Base-by-base conservation (phyloP, 2,113 vertebrate species). In the Cryptotis parvus region DNA sequence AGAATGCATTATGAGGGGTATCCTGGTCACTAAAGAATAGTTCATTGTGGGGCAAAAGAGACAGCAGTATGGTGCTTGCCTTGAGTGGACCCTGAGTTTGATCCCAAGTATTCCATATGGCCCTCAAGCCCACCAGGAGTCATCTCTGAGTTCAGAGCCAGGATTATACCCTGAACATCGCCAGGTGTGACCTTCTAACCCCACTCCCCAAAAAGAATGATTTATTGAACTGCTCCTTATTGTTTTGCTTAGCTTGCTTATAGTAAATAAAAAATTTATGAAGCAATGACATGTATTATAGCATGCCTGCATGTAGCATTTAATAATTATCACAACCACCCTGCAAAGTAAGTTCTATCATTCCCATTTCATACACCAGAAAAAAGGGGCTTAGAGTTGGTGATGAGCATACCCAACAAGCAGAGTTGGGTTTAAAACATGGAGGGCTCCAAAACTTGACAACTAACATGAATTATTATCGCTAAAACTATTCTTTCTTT, bases 211-310 rank as follows among this genome's bases (percentile, higher is more conserved):
- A 49, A 49, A 49, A 49, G 9, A 49, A 10, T 49, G 45, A 49
- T 16, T 82, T 52, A 68, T 45, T 39, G 63, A 91, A 63, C 74
- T 29, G 4, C 37, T 35, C 41, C 24, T 37, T 90, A 29, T 69
- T 94, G 6, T 90, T 45, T 39, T 26, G 12, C 35, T 89, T 69
- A 66, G 6, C 65, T 89, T 76, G 43, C 24, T 89, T 70, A 72
- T 3, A 80, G 27, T 73, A 91, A 81, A n/a, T n/a, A n/a, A n/a
- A 76, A 35, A 77, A 35, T 72, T 37, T 80, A 84, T 52, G 49
- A 55, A 81, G 52, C 33, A 76, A 27, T 58, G 15, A 10, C 45
- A 94, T 26, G 18, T 29, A 4, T 27, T 73, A 83, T 84, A 43
- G 68, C n/a, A 69, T 65, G 58, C 10, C 89, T 87, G 55, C 61